Evolutionary conservation across 2,113 vertebrate species (phyloP), one percentile per base, ranked within the genome.

Genomic region (Picathartes gymnocephalus): DNA sequence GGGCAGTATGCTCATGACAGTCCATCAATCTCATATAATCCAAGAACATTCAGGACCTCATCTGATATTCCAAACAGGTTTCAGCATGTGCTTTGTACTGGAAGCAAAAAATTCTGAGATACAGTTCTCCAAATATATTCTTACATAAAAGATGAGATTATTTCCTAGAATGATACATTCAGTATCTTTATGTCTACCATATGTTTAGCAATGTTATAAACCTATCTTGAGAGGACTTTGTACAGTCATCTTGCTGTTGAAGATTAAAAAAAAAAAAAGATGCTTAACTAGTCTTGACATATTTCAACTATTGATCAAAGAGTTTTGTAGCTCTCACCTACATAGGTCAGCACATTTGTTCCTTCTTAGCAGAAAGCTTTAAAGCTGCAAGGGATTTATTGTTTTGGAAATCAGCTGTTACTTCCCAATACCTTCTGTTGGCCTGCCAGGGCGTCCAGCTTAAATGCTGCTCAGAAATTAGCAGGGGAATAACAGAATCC

Each of bases 351-450:
- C 58, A 90, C 35, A 71, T 95, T 82, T 60, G 20, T 84, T 93
- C 91, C 42, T 91, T 92, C 91, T 87, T 61, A 86, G 89, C 70
- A 82, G 50, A 65, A 82, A 42, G 47, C 74, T 95, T 89, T 53
- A 66, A 80, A 89, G 73, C 82, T 96, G 60, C 82, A 68, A 96
- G 72, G 85, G 74, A 89, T 83, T 96, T 88, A 78, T 71, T 33
- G 17, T 86, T 94, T 79, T 81, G 50, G 93, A 97, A 97, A 97
- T 96, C 95, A 96, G 74, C 80, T 92, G 77, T 69, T 95, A 85
- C 85, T 97, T 97, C 56, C 89, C 82, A 79, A 19, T 88, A 50
- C 33, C 61, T 92, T 53, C 60, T 57, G 13, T 48, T 91, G 40
- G 77, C 78, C 93, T 94, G 79, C 84, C 93, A 92, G 79, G 45